A percentile compares a stretch with the other conserved stretches of the same genome.
phyloP scores from a whole-genome alignment of 2,888 invertebrate species.

The Uropetala carovei region DNA sequence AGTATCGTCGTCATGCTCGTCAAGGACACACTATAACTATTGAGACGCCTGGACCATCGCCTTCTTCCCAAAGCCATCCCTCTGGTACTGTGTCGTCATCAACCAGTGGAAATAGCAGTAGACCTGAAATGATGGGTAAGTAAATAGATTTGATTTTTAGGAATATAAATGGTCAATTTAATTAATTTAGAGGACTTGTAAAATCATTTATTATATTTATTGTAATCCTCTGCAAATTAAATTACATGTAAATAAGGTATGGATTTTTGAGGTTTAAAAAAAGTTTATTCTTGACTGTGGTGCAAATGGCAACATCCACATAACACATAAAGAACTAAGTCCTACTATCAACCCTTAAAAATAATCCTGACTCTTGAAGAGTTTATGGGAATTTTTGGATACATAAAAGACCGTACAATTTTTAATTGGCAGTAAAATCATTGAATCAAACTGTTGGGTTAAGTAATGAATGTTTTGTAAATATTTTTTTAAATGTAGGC shows the following conservation, averaged over 20 bases:
- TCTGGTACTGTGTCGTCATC: constrained; percentile 34
- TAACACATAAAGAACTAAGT: too few species aligned
- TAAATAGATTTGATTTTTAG: not conserved
- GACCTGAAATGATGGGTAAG: constrained; percentile 66
- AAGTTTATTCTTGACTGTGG: too few species aligned
- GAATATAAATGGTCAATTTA: not conserved
- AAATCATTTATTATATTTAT: not conserved
- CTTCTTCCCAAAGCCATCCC: constrained; percentile 41
- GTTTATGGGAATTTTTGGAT: too few species aligned
- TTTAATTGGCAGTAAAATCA: too few species aligned
- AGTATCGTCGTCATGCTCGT: constrained; percentile 77
- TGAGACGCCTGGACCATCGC: constrained; percentile 65
- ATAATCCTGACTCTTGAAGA: too few species aligned
- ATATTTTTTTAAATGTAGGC: too few species aligned
- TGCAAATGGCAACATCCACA: too few species aligned
- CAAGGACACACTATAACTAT: constrained; percentile 67
- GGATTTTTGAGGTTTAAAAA: too few species aligned
- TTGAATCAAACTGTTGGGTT: too few species aligned
- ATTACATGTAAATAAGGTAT: not conserved
- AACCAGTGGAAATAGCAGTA: constrained; percentile 46
- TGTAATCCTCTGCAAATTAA: not conserved
- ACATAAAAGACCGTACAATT: too few species aligned
- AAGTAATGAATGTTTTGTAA: too few species aligned
- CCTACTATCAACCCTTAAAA: too few species aligned
- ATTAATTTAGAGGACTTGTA: not conserved